Percentiles rank a stretch among this genome's conserved stretches.
Evolutionary conservation across 2,113 vertebrate species (phyloP).

Genomic region (Microtus richardsoni): DNA sequence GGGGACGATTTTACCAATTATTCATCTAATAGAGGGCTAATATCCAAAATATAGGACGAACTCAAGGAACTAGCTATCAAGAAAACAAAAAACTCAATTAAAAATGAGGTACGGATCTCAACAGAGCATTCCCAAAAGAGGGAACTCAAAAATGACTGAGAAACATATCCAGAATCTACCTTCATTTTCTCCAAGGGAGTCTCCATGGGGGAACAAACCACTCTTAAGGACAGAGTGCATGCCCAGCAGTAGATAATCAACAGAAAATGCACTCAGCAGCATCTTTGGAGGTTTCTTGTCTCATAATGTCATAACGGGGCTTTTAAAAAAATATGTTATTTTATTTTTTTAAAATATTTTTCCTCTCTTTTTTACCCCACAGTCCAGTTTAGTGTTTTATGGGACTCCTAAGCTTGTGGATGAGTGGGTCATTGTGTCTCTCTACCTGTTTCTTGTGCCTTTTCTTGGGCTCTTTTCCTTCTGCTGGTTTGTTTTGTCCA

Average conservation of each 20-base stretch:
- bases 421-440: not conserved
- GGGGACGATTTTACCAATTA: not conserved
- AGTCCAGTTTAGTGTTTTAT: not conserved
- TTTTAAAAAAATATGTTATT: not conserved
- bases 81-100: not conserved
- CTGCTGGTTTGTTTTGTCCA: not conserved
- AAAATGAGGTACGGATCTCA: not conserved
- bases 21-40: too few species aligned
- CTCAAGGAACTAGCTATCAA: not conserved
- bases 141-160: not conserved
- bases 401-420: too few species aligned
- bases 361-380: not conserved
- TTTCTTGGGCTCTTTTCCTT: not conserved
- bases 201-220: not conserved
- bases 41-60: not conserved
- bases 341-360: not conserved
- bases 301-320: not conserved
- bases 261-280: not conserved
- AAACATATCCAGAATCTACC: not conserved
- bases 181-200: not conserved
- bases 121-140: not conserved
- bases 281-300: not conserved
- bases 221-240: too few species aligned
- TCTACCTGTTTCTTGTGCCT: not conserved
- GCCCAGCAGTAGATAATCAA: not conserved